Conservation (phyloP, 1,140 invertebrate genomes). For the Halyomorpha halys region DNA sequence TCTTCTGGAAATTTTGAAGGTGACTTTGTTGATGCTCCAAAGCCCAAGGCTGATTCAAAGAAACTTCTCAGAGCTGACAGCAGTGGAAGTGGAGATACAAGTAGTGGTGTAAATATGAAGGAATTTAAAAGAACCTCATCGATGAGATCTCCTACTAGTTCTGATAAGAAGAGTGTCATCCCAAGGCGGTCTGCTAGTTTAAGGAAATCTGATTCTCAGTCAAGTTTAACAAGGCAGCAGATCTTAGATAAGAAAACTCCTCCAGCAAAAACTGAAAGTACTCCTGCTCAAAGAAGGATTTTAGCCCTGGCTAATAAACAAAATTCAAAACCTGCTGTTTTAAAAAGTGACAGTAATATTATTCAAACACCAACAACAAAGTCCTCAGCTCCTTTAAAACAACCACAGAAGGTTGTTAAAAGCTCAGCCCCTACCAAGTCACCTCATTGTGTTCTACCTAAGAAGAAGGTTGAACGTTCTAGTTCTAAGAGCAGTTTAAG, state of each 20-base stretch:
- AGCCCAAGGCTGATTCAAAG: slow-evolving; percentile 24
- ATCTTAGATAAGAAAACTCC: slow-evolving; percentile 27
- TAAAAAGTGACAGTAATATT: slow-evolving; percentile 23
- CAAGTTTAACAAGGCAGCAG: slow-evolving; percentile 26
- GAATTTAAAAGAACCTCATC: slow-evolving; percentile 31
- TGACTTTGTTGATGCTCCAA: slow-evolving; percentile 42
- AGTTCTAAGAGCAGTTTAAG: slow-evolving; percentile 61
- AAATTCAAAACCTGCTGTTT: slow-evolving; percentile 18
- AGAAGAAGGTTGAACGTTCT: slow-evolving; percentile 44
- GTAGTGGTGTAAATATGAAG: slow-evolving; percentile 28
- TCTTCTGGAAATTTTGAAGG: slow-evolving; percentile 60
- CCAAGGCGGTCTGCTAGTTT: slow-evolving; percentile 36
- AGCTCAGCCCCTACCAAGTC: neutral
- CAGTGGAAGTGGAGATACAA: slow-evolving; percentile 33
- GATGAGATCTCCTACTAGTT: slow-evolving; percentile 30
- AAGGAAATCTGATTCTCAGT: slow-evolving; percentile 34
- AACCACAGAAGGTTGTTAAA: slow-evolving; percentile 11
- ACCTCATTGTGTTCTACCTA: slow-evolving; percentile 18
- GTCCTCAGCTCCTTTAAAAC: neutral
- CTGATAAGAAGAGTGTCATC: slow-evolving; percentile 31
- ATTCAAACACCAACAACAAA: slow-evolving; percentile 21
- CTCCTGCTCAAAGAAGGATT: slow-evolving; percentile 24
- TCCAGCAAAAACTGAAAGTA: slow-evolving; percentile 29
- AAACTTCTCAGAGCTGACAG: slow-evolving; percentile 32
- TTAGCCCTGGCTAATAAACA: slow-evolving; percentile 24